Evolutionary conservation across 2,797 vertebrate species (phyloP), one percentile per base, ranked within the genome.

Genomic region (Hydrolagus colliei): DNA sequence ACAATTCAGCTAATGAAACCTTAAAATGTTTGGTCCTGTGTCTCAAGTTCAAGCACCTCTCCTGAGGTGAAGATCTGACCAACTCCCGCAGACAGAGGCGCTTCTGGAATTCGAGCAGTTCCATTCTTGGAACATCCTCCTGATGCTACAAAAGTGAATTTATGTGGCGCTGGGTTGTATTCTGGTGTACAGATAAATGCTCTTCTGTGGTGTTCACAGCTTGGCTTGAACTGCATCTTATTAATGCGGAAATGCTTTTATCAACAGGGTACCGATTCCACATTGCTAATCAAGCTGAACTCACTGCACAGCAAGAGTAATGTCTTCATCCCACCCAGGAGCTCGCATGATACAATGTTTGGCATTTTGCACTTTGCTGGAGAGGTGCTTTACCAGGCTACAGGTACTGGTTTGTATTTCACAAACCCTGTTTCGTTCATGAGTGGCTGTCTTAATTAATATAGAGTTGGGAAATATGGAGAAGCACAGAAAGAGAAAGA

Each of bases 361-460:
- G 97, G 97, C 87, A 94, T 99, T 67, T 82, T 87, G 2, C 98
- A 99, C 91, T 99, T 98, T 91, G 98, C 98, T 9, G 97, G 98
- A 0, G 88, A 92, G 61, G 97, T 99, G 71, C 92, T 92, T 90
- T 99, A 99, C 1, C 94, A 98, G 86, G 94, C 94, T 5, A 93
- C 95, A 96, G 98, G 98, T 99, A 89, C 16, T 13, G 2, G 1
- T n/a, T n/a, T 9, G 6, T 52, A 52, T 52, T 52, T 52, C 41
- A 52, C 75, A 77, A 59, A 61, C n/a, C 4, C 18, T 9, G 10
- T 61, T 14, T 32, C 62, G 16, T 27, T 63, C 13, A 9, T 13
- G 3, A 9, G 22, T 16, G 18, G 22, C 61, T 9, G 12, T 6
- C 61, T 22, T 65, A 14, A 62, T 62, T 27, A 35, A 32, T 18